These are phyloP conservation scores for Paradoxurus hermaphroditus DNA, from an alignment of 2,113 vertebrate species.

Conservation along the genomic window DNA sequence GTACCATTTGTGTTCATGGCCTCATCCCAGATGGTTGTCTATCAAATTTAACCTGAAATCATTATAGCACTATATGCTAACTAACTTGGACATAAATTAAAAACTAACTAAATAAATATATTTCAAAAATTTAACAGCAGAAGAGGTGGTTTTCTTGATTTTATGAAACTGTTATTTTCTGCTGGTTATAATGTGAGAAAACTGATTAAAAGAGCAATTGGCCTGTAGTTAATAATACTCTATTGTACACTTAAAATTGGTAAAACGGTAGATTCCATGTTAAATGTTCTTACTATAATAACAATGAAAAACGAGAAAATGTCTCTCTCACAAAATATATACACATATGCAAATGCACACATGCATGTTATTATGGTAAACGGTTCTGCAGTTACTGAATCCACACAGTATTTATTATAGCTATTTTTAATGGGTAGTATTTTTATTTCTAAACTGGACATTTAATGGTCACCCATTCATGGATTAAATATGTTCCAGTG, in stretches of 20 bases:
- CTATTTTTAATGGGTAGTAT: not conserved
- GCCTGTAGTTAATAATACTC: not conserved
- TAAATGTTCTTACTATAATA: not conserved
- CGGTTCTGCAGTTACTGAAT: not conserved
- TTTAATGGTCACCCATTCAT: not conserved
- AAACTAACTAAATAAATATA: too few species aligned
- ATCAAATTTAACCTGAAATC: not conserved
- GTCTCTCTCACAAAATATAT: not conserved
- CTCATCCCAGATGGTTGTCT: not conserved
- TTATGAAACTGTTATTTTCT: not conserved
- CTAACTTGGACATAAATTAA: too few species aligned
- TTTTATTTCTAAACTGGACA: not conserved
- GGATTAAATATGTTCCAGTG: not conserved
- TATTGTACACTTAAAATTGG: not conserved
- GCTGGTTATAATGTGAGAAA: not conserved
- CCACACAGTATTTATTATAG: not conserved
- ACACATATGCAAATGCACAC: not conserved
- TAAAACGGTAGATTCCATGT: not conserved
- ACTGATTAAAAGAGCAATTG: not conserved
- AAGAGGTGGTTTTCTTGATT: not conserved
- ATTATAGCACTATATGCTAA: too few species aligned
- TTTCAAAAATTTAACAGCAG: not conserved
- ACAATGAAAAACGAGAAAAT: not conserved
- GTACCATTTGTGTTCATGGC: not conserved
- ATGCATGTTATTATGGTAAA: not conserved